Percentiles rank a stretch among this genome's conserved stretches.
These are phyloP conservation scores for Ptychoptera albimana DNA, from an alignment of 2,888 invertebrate genomes.

Conservation along the genomic window DNA sequence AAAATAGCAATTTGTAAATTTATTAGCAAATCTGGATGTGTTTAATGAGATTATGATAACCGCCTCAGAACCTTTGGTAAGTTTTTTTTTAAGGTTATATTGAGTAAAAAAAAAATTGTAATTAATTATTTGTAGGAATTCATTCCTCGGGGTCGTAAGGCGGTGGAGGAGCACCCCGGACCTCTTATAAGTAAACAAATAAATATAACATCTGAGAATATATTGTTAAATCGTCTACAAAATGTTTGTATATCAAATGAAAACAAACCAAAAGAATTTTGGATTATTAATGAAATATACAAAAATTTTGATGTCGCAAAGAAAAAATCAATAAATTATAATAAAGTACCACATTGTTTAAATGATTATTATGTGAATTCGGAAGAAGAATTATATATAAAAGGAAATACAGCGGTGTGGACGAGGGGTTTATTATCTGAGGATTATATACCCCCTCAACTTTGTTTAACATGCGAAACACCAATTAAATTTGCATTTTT, in stretches of 20 bases:
- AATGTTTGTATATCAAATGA: constrained; percentile 59
- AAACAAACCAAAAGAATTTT: constrained; percentile 33
- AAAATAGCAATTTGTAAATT: not conserved
- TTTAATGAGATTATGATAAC: constrained; percentile 70
- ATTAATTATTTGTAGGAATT: constrained; percentile 46
- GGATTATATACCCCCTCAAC: constrained; percentile 13
- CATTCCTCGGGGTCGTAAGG: constrained; percentile 74
- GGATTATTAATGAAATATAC: constrained; percentile 35
- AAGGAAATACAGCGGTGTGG: constrained; percentile 73
- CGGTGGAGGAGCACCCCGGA: constrained; percentile 59
- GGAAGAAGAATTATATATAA: constrained; percentile 81
- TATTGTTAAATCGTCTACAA: constrained; percentile 53
- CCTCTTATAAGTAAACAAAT: constrained; percentile 34
- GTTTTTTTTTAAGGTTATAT: constrained; percentile 7
- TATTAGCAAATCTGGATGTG: constrained; percentile 74
- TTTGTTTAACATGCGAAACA: constrained; percentile 66
- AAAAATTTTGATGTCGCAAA: constrained; percentile 4
- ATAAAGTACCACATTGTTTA: constrained; percentile 18
- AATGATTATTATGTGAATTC: constrained; percentile 30
- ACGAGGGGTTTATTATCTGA: constrained; percentile 36
- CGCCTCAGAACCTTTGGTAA: constrained; percentile 78
- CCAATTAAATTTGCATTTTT: constrained; percentile 68
- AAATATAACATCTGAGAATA: constrained; percentile 39
- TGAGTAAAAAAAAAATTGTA: not conserved
- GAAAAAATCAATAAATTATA: not conserved